These are phyloP conservation scores for Emmelina monodactyla DNA, from an alignment of 2,888 invertebrate species.

Conservation along the genomic window DNA sequence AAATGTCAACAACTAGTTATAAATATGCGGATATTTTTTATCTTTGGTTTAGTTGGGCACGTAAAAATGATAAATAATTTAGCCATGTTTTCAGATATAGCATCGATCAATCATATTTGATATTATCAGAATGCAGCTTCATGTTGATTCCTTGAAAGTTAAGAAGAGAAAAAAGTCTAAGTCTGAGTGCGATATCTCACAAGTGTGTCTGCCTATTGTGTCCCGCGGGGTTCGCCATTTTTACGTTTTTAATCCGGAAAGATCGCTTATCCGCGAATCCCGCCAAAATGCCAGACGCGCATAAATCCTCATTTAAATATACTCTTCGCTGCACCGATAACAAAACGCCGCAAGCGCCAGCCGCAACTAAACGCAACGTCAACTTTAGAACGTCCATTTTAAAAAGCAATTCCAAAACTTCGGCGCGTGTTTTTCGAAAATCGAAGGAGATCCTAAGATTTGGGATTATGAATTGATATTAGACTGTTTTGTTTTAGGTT, in stretches of 20 bases:
- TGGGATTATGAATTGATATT: background rate
- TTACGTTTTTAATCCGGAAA: constrained; percentile 40
- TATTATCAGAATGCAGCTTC: no score
- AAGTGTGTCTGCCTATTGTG: background rate
- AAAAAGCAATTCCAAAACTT: constrained; percentile 23
- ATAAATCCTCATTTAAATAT: constrained; percentile 67
- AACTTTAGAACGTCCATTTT: constrained; percentile 18
- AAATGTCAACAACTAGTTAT: no score
- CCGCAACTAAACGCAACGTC: constrained; percentile 20
- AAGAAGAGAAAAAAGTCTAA: no score
- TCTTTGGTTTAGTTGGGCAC: no score
- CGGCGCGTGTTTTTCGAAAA: constrained; percentile 14
- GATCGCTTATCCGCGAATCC: constrained; percentile 57
- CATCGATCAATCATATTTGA: no score
- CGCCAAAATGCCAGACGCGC: constrained; percentile 62
- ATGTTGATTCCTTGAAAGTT: no score
- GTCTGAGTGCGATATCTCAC: background rate
- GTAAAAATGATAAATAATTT: no score
- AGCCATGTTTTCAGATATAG: no score
- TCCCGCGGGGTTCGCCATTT: constrained; percentile 1
- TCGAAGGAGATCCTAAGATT: constrained; percentile 24
- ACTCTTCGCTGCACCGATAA: constrained; percentile 22
- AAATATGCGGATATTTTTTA: no score
- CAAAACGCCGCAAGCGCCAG: constrained; percentile 16
- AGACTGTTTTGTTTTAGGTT: constrained; percentile 14